phyloP scores from a whole-genome alignment of 1,140 invertebrate genomes.

The Leptinotarsa defecta region DNA sequence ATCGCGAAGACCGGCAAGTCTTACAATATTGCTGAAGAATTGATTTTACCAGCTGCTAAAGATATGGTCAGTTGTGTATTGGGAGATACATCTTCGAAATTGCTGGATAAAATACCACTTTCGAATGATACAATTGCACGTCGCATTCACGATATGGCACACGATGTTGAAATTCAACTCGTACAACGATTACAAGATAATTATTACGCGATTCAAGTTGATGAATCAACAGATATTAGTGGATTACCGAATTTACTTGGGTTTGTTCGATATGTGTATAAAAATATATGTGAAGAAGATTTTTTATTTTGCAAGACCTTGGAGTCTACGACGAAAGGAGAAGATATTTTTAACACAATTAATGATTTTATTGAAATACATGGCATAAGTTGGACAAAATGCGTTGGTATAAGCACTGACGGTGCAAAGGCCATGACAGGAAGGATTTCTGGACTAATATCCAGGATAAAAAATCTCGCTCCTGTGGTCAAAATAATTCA shows the following conservation, averaged over 20 bases:
- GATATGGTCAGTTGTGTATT: constrained; percentile 36
- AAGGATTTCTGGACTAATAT: constrained; percentile 24
- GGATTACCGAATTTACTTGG: constrained; percentile 20
- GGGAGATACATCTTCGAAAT: constrained; percentile 36
- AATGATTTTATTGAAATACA: constrained; percentile 39
- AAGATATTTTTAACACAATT: constrained; percentile 39
- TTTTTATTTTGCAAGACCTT: constrained; percentile 32
- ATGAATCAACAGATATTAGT: constrained; percentile 44
- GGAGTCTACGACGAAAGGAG: constrained; percentile 32
- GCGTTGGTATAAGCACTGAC: constrained; percentile 3
- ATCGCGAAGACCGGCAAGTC: constrained; percentile 15
- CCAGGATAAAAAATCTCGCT: constrained; percentile 46
- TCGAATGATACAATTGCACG: constrained; percentile 41
- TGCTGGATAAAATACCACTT: constrained; percentile 24
- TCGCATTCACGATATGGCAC: constrained; percentile 39
- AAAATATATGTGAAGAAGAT: constrained; percentile 30
- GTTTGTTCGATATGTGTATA: constrained; percentile 39
- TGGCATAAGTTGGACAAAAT: constrained; percentile 21
- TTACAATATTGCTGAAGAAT: constrained; percentile 31
- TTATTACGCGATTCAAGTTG: constrained; percentile 42
- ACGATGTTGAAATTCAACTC: constrained; percentile 39
- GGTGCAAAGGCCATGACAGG: constrained; percentile 39
- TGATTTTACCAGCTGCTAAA: constrained; percentile 43
- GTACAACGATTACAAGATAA: constrained; percentile 30
- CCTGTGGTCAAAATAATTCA: constrained; percentile 15